Conservation (phyloP, 1,140 invertebrate genomes). For the Caenorhabditis brenneri region DNA sequence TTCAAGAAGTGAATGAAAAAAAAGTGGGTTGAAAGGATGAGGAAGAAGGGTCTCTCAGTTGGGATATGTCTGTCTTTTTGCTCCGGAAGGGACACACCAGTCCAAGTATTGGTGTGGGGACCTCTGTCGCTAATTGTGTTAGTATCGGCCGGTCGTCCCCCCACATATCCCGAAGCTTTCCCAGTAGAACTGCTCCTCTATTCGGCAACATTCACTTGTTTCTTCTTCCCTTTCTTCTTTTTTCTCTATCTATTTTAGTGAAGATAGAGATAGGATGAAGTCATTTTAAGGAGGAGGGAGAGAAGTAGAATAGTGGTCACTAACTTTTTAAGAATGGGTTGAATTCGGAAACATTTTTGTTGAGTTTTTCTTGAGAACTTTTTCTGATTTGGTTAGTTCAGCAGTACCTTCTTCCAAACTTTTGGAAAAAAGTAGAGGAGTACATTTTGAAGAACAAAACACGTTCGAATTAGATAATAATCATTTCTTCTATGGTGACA, state of each 20-base stretch:
- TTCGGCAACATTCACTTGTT: conserved; percentile 1
- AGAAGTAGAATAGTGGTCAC: neutral
- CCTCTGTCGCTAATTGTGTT: conserved; percentile 41
- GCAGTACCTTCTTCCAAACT: too few relatives aligned
- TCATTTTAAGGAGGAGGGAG: neutral
- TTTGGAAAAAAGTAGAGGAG: too few relatives aligned
- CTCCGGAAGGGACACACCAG: conserved; percentile 23
- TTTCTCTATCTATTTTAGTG: neutral
- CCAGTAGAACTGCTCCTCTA: neutral
- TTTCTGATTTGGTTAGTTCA: too few relatives aligned
- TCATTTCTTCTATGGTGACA: too few relatives aligned
- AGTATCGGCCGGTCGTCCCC: conserved; percentile 26
- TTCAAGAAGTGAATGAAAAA: neutral
- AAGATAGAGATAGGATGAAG: neutral
- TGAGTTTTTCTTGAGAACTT: too few relatives aligned
- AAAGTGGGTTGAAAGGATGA: neutral
- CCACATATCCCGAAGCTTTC: neutral
- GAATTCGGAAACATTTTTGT: neutral
- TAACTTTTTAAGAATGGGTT: neutral
- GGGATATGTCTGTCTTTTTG: conserved; percentile 35
- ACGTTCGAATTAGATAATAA: too few relatives aligned
- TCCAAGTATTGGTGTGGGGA: conserved; percentile 35
- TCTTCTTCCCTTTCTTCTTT: neutral
- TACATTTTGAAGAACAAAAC: too few relatives aligned
- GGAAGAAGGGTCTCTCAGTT: neutral